Evolutionary conservation across 2,888 invertebrate genomes (phyloP).

Genomic region (Pegoplata infirma): DNA sequence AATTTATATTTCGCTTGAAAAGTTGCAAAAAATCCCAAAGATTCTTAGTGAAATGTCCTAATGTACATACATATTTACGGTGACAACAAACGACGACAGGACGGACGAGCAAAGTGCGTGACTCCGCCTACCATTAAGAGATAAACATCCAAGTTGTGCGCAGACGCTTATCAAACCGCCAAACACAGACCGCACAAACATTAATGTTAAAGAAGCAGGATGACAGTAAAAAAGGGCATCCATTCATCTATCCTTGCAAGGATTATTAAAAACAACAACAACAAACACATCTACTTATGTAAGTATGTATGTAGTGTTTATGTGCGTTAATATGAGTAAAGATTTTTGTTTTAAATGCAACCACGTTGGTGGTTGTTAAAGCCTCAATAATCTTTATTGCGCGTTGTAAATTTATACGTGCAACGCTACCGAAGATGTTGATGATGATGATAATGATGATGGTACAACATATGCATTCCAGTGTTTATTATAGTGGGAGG

Average conservation of each 20-base stretch:
- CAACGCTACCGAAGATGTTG: background rate
- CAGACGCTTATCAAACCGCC: constrained; percentile 59
- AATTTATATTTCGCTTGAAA: too few species aligned
- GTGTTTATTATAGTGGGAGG: constrained; percentile 51
- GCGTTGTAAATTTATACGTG: background rate
- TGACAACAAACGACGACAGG: background rate
- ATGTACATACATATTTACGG: too few species aligned
- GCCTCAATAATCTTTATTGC: constrained; percentile 40
- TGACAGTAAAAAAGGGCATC: constrained; percentile 52
- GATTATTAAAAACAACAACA: constrained; percentile 55
- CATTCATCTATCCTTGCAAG: constrained; percentile 67
- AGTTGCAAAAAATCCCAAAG: too few species aligned
- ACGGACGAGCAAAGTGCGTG: constrained; percentile 64
- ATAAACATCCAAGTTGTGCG: constrained; percentile 62
- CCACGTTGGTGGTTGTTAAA: constrained; percentile 54
- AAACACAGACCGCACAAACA: constrained; percentile 65
- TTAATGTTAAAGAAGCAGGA: constrained; percentile 62
- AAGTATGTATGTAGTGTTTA: background rate
- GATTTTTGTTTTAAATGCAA: constrained; percentile 41
- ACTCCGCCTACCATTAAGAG: constrained; percentile 68
- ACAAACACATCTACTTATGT: background rate
- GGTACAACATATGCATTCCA: constrained; percentile 12
- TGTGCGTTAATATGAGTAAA: background rate
- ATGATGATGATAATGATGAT: constrained; percentile 8
- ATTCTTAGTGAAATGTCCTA: too few species aligned